Evolutionary conservation across 2,888 invertebrate genomes (phyloP), one percentile per base, ranked within the genome.

Genomic region (Epicampocera succincta): DNA sequence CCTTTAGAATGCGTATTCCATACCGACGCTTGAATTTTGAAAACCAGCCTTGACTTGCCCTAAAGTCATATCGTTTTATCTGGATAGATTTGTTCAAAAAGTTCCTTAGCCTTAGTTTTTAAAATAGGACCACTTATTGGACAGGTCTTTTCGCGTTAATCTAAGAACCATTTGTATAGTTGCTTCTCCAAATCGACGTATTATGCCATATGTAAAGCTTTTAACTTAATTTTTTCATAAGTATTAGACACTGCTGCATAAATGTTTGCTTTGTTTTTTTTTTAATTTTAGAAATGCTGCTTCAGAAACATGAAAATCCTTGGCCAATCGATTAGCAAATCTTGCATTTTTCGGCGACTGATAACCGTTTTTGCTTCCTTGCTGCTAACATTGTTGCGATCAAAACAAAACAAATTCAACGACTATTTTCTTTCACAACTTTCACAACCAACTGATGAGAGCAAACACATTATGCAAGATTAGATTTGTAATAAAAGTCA

Each of bases 241-340:
- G 48, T 75, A 58, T 21, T 60, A 33, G 63, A 44, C 71, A 77
- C 56, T 71, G 77, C 71, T 40, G 60, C 46, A 42, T 69, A 69
- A 63, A 77, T 77, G 33, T 63, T 58, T 58, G 12, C 21, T 50
- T 63, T 44, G 9, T 44, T 74, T 71, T 46, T 38, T 71, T 44
- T 46, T 46, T 29, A 71, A 46, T 71, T 71, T 71, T 71, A 48
- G 42, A 60, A 68, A 42, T 48, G 75, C 33, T 48, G 52, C 60
- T 50, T 68, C 42, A 68, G 75, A 60, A 50, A 75, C 68, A 68
- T 58, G 40, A 68, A 66, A 68, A 75, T 75, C 60, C 52, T 60
- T 50, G 19, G 65, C 65, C 48, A 63, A 63, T 63, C 48, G 63
- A 29, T 63, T 29, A 21, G 25, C 21, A 25, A 25, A 25, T 25